Conservation (phyloP, 2,888 invertebrate species). For the Eupithecia inturbata region DNA sequence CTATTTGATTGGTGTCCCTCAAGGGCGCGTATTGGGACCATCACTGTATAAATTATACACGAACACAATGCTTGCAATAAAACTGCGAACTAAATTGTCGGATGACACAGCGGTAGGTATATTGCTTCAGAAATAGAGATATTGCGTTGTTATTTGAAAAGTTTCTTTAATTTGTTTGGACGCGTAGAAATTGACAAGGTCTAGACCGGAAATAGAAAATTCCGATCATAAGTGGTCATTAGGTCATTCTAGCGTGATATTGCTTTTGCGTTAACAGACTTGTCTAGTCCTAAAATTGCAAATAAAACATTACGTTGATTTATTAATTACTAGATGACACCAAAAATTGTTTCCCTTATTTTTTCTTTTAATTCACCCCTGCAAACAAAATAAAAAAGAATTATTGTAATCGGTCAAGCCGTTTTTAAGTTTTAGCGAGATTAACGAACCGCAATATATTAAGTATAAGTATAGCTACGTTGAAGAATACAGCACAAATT, state of each 20-base stretch:
- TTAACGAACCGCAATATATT: no score
- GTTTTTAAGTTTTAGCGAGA: no score
- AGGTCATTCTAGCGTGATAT: constrained; percentile 36
- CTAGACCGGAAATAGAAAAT: constrained; percentile 40
- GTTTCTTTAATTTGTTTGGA: background rate
- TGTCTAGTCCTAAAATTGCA: background rate
- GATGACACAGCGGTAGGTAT: constrained; percentile 37
- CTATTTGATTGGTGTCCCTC: constrained; percentile 31
- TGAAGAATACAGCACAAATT: no score
- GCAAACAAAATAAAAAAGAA: no score
- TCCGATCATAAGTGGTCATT: constrained; percentile 38
- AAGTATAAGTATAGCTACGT: no score
- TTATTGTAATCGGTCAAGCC: no score
- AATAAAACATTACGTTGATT: no score
- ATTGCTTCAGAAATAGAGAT: background rate
- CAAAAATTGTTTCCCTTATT: no score
- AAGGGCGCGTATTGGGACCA: constrained; percentile 37
- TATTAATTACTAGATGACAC: no score
- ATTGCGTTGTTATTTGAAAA: background rate
- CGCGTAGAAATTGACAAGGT: constrained; percentile 22
- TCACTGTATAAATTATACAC: constrained; percentile 37
- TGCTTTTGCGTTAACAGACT: constrained; percentile 22
- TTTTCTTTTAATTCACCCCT: no score
- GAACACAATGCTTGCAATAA: constrained; percentile 30
- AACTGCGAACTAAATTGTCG: constrained; percentile 35